Conservation (phyloP, 2,797 vertebrate species). For the Aldrovandia affinis region DNA sequence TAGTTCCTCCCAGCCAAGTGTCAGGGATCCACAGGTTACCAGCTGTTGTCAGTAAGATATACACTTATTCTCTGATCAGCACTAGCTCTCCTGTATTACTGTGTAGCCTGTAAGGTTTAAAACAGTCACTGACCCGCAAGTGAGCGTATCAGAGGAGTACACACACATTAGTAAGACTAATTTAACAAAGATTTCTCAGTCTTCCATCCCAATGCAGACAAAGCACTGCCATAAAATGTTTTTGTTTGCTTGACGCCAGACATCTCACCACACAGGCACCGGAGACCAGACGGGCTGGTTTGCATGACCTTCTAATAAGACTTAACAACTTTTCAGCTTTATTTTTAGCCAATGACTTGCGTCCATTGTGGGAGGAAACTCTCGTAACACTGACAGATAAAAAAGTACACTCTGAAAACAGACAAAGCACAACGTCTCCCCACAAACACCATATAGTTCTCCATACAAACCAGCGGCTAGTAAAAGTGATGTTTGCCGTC, state of each 20-base stretch:
- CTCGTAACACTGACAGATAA: not conserved
- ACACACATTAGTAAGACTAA: not conserved
- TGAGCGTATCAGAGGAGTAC: too few species aligned
- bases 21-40: not conserved
- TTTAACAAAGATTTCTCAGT: not conserved
- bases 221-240: not conserved
- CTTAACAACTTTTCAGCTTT: slow-evolving; percentile 22
- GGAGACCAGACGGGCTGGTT: slow-evolving; percentile 21
- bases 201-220: not conserved
- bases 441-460: not conserved
- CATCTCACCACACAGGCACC: not conserved
- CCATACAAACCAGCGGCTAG: not conserved
- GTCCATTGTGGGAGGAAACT: not conserved
- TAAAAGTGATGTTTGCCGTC: slow-evolving; percentile 2
- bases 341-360: not conserved
- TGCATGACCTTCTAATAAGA: slow-evolving; percentile 10
- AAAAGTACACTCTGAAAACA: not conserved
- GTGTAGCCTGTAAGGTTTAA: not conserved
- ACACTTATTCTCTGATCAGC: not conserved
- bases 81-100: not conserved
- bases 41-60: not conserved
- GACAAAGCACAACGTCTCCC: not conserved
- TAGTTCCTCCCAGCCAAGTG: not conserved
- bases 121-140: not conserved
- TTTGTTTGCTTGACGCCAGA: slow-evolving; percentile 15